Conservation (phyloP, 2,113 vertebrate genomes). For the Hypomesus transpacificus region DNA sequence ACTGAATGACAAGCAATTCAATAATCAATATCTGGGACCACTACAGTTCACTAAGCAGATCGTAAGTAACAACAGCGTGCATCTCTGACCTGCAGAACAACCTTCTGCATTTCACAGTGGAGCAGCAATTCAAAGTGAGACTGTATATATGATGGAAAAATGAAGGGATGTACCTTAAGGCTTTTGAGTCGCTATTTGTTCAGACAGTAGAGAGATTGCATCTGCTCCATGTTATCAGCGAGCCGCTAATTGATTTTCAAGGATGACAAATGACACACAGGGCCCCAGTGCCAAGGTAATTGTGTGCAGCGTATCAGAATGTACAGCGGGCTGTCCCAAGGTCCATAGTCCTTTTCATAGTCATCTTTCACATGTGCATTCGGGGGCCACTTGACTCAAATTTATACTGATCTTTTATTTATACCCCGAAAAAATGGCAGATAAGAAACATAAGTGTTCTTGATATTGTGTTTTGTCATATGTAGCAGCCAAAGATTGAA, state of each 20-base stretch:
- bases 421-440: conserved; percentile 95
- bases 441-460: conserved; percentile 99
- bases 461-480: conserved; percentile 99
- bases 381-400: conserved; percentile 82
- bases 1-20: background rate
- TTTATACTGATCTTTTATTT: conserved; percentile 99
- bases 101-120: conserved; percentile 6
- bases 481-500: conserved; percentile 98
- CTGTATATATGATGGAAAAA: conserved; percentile 30
- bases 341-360: conserved; percentile 69
- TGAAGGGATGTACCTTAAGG: conserved; percentile 3
- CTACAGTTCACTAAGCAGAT: conserved; percentile 16
- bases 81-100: conserved; percentile 24
- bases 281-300: conserved; percentile 65
- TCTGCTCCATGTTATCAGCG: conserved; percentile 59
- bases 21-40: conserved; percentile 34
- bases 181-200: conserved; percentile 40
- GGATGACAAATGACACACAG: conserved; percentile 69
- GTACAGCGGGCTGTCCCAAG: conserved; percentile 65
- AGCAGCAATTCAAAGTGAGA: conserved; percentile 24
- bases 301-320: conserved; percentile 64
- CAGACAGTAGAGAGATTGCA: conserved; percentile 54
- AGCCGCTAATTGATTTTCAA: conserved; percentile 74
- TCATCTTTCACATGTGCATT: conserved; percentile 72
- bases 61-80: conserved; percentile 16